These are phyloP conservation scores for Chaetura pelagica DNA, from an alignment of 2,113 vertebrate species.

Conservation along the genomic window DNA sequence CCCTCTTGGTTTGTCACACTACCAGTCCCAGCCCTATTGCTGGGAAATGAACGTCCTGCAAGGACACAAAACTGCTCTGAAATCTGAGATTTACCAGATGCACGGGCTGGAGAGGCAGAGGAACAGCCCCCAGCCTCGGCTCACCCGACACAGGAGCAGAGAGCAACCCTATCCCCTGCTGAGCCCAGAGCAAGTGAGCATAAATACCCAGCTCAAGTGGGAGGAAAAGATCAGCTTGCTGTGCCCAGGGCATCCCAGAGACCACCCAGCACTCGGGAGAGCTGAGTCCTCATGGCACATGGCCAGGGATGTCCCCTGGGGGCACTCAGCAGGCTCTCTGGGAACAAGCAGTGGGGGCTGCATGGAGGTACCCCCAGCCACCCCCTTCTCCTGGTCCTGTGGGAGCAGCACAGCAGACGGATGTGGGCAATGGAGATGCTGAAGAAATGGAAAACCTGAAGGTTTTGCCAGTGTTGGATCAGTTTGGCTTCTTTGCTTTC, in stretches of 20 bases:
- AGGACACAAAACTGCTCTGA: background rate
- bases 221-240: background rate
- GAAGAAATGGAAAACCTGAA: background rate
- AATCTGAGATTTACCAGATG: background rate
- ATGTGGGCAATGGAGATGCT: fast-evolving
- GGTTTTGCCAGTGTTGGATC: fast-evolving
- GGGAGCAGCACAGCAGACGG: fast-evolving
- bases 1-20: background rate
- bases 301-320: fast-evolving
- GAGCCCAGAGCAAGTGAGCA: fast-evolving
- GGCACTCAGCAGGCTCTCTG: background rate
- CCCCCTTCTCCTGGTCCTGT: background rate
- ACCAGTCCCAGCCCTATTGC: background rate
- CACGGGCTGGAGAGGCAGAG: background rate
- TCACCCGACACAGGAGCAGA: background rate
- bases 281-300: fast-evolving
- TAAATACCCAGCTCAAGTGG: background rate
- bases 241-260: background rate
- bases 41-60: background rate
- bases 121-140: background rate
- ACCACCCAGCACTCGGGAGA: fast-evolving
- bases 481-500: background rate
- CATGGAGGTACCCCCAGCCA: fast-evolving
- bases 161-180: background rate
- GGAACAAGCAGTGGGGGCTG: fast-evolving